Base-by-base conservation (phyloP, 2,797 vertebrate genomes). In the Sciurus carolinensis region DNA sequence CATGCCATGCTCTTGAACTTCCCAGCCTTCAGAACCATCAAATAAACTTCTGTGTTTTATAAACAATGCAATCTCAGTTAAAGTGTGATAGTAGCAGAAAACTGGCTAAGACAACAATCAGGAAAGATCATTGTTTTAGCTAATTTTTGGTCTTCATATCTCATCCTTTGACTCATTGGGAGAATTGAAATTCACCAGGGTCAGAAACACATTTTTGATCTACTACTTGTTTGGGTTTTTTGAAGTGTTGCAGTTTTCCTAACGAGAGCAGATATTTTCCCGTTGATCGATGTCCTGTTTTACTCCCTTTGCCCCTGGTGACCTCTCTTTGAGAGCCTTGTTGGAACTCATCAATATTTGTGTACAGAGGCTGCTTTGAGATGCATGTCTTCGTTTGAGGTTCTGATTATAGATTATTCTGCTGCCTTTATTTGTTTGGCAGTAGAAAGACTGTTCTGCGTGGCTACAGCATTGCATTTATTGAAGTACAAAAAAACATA, bases 401-500 rank as follows among this genome's bases (percentile, higher is more conserved):
- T 91, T 85, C 71, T 66, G 6, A 72, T 66, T 87, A 86, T 20
- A 44, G 94, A 77, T 89, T 59, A 22, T 94, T 95, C 59, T 72
- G n/a, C 69, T 96, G 77, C 73, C 64, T 87, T 85, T 72, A 54
- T 89, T 88, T 84, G n/a, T 57, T 77, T 39, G 72, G 54, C n/a
- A 84, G 50, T 44, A 91, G 93, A 77, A 83, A 90, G n/a, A 59
- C 33, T 80, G 39, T 42, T 83, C 77, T 88, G 18, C n/a, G 8
- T 72, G 36, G 80, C 33, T 33, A 22, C 91, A 85, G 30, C 17
- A n/a, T 4, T 73, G 42, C 12, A 39, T 67, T 89, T 94, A 24
- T 83, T 62, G 84, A 93, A 39, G 84, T 62, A 79, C 85, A 90
- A 95, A 94, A 59, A 82, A 30, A 4, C 66, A 90, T 80, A 92